Base-by-base conservation (phyloP, 2,113 vertebrate genomes). In the Climacteris rufus region DNA sequence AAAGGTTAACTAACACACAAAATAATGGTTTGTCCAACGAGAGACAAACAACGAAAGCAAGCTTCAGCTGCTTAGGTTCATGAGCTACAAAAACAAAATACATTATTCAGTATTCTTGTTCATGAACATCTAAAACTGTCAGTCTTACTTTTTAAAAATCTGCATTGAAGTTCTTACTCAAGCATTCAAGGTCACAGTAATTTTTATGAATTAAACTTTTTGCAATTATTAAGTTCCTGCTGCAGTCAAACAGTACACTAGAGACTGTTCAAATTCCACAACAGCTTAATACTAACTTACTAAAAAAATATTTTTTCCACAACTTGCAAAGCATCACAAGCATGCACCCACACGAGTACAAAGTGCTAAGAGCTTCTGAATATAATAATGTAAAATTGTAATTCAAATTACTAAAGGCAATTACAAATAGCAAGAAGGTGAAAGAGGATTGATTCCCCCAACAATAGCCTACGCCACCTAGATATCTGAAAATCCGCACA, bases 261-360 rank as follows among this genome's bases (percentile, higher is more conserved):
- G 19, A 94, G 49, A 89, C 79, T 61, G 50, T 77, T 83, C 57
- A 56, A 92, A 92, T 83, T 91, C 65, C 86, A 94, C 53, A 95
- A 69, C 75, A 96, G 59, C 87, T 72, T 83, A 97, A 92, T 82
- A 72, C 53, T 78, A 93, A 76, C 59, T 22, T 81, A 93, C 35
- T 54, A 83, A 89, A 78, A 91, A 74, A 52, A 66, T 10, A 16
- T 4, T 82, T 95, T 82, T 66, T 44, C 83, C 61, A 71, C 66
- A 95, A 96, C 25, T 83, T 96, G 71, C 39, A 37, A 97, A 97
- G 89, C 59, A 92, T 93, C 90, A 88, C 78, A 97, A 95, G 75
- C 72, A 76, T n/a, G 37, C 69, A 96, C 71, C 80, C 88, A 93
- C 71, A 91, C 80, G 39, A 75, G 57, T 68, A 87, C 76, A 90